These are phyloP conservation scores for Ataeniobius toweri DNA, from an alignment of 2,797 vertebrate species.

Conservation along the genomic window DNA sequence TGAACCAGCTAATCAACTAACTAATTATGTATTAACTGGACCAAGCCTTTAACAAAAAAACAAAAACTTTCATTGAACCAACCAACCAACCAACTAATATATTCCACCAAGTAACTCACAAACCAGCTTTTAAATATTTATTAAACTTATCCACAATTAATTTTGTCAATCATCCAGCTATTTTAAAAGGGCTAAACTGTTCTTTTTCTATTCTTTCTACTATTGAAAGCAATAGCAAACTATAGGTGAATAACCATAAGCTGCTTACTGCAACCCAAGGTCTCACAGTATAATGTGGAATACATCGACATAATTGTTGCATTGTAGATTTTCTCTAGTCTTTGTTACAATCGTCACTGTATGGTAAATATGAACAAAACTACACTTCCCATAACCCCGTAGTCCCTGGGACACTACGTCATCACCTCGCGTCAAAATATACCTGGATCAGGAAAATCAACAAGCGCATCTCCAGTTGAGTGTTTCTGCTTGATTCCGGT, in stretches of 20 bases:
- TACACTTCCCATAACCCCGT: slow-evolving; percentile 26
- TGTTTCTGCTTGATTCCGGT: slow-evolving; percentile 14
- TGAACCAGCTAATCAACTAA: no score
- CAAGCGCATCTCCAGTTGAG: rapidly evolving
- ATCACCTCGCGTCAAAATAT: slow-evolving; percentile 51
- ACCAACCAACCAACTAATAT: not conserved
- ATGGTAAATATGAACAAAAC: slow-evolving; percentile 24
- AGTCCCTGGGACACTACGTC: slow-evolving; percentile 13
- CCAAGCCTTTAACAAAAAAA: no score
- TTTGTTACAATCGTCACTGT: not conserved
- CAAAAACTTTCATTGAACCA: not conserved
- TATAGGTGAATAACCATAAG: not conserved
- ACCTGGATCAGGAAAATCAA: not conserved
- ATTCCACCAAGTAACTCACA: not conserved
- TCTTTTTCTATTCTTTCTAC: not conserved
- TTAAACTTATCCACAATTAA: not conserved
- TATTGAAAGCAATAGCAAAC: not conserved
- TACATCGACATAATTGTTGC: not conserved
- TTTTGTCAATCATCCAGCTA: not conserved
- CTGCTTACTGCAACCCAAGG: not conserved
- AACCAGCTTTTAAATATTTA: not conserved
- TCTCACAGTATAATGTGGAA: not conserved
- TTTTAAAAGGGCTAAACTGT: not conserved
- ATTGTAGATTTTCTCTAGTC: not conserved
- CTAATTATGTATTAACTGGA: no score